Base-by-base conservation (phyloP, 2,888 invertebrate genomes). In the Ormyrus labotus region DNA sequence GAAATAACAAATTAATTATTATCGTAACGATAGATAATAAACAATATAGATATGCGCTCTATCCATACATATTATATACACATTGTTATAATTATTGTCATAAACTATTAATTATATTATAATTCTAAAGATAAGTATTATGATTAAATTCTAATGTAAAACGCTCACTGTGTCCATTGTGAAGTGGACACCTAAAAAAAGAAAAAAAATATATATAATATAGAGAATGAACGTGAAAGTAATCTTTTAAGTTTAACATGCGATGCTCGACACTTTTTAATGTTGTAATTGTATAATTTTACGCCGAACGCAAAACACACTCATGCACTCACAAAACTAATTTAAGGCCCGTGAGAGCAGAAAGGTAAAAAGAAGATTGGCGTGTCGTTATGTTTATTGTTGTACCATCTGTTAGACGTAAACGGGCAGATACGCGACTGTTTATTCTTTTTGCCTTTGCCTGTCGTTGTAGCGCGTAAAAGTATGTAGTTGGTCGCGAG, bases 11-110 rank as follows among this genome's bases (percentile, higher is more conserved):
- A 61, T 72, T 34, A 34, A 34, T 34, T 68, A 72, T 80, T 48
- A 70, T 70, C 64, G 47, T 78, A 74, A 78, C 51, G 57, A 81
- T 81, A 78, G 68, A 57, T 63, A 60, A 34, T 34, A 34, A 34
- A 34, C 34, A 73, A 34, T 74, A 78, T 74, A 78, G 77, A 74
- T 75, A 80, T 67, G 74, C 74, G 74, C 74, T 61, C 50, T 74
- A 65, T 45, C 53, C 61, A 61, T 70, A 69, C 58, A 65, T 74
- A 81, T 78, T 74, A 78, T 68, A 63, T 68, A 81, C 34, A 79
- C 70, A 74, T 74, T 77, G 72, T 76, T 80, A 76, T 10, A 72
- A 71, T 80, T 65, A 71, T 71, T 73, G 68, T 51, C 45, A 53
- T 65, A 53, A 80, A 55, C 70, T 64, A 77, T 76, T 67, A 51